A percentile compares a stretch with the other conserved stretches of the same genome.
phyloP scores from a whole-genome alignment of 2,113 vertebrate genomes.

The Syngnathus floridae region DNA sequence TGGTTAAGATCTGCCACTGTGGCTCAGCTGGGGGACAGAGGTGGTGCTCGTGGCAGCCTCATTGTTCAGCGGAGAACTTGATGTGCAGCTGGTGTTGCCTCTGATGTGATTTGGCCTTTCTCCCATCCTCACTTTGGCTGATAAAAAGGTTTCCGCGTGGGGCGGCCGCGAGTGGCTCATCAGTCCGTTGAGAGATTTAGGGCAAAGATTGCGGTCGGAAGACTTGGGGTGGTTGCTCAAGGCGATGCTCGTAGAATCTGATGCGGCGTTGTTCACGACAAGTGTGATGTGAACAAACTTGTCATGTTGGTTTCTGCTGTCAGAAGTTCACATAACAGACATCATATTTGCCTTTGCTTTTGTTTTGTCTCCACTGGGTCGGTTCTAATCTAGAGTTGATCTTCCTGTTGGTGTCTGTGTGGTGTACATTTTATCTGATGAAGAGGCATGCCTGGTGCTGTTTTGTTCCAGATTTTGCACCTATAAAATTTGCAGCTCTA shows the following conservation, averaged over 20 bases:
- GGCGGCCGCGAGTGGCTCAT: slow-evolving; percentile 29
- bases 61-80: slow-evolving; percentile 65
- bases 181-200: slow-evolving; percentile 39
- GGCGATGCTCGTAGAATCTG: slow-evolving; percentile 5
- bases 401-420: slow-evolving; percentile 4
- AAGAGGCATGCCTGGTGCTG: slow-evolving; percentile 24
- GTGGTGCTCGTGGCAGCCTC: slow-evolving; percentile 49
- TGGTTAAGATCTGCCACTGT: slow-evolving; percentile 54
- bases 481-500: too few relatives aligned
- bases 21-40: slow-evolving; percentile 67
- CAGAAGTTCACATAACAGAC: background rate
- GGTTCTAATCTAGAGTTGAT: slow-evolving; percentile 15
- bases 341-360: background rate
- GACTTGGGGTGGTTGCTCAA: slow-evolving; percentile 6
- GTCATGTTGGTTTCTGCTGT: background rate
- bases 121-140: slow-evolving; percentile 57
- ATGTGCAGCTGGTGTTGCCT: slow-evolving; percentile 60
- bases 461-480: background rate
- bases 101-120: slow-evolving; percentile 69
- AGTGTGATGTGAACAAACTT: background rate
- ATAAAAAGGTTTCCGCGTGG: slow-evolving; percentile 51
- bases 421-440: slow-evolving; percentile 27
- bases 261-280: slow-evolving; percentile 10
- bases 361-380: slow-evolving; percentile 12
- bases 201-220: slow-evolving; percentile 15